Evolutionary conservation across 2,797 vertebrate species (phyloP), one percentile per base, ranked within the genome.

Genomic region (Chrysocyon brachyurus): DNA sequence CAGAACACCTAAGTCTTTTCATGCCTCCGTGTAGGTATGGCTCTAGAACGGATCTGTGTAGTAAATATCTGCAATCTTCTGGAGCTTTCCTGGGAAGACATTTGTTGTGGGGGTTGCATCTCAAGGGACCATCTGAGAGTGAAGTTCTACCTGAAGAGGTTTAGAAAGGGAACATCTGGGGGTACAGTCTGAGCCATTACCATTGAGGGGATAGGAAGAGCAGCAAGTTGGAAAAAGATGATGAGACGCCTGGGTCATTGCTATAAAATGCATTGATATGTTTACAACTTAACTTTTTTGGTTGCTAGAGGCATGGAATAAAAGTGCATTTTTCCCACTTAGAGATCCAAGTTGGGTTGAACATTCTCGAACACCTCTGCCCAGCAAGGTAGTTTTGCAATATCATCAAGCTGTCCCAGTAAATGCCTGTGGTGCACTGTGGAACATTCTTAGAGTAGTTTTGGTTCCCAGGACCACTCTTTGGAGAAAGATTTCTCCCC

Each of bases 401-500:
- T 26, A 31, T 1, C 6, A 3, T 0, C 14, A 3, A 12, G 26
- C 0, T 40, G 33, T 88, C 22, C 40, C 11, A 6, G 36, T 40
- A 36, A 12, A 21, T 63, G n/a, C n/a, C 33, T 66, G n/a, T 49
- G 61, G 46, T 33, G 22, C 1, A 26, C 28, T 7, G 21, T 3
- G 31, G n/a, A 21, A 21, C 24, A 63, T 66, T 63, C 61, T 61
- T 70, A 64, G 59, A 15, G 54, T 12, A 26, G 46, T 14, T 86
- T 17, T 14, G 12, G 49, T 26, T 88, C 73, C 66, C 46, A 91
- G 56, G 46, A 2, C 64, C 61, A 26, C 11, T 86, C 40, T 87
- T 16, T n/a, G 66, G 26, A 22, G 17, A 33, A 88, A 36, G 33
- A 16, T 24, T 15, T 83, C 16, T 68, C 24, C 11, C 5, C 1